Conservation (phyloP, 2,797 vertebrate species). For the Siniperca obscura region DNA sequence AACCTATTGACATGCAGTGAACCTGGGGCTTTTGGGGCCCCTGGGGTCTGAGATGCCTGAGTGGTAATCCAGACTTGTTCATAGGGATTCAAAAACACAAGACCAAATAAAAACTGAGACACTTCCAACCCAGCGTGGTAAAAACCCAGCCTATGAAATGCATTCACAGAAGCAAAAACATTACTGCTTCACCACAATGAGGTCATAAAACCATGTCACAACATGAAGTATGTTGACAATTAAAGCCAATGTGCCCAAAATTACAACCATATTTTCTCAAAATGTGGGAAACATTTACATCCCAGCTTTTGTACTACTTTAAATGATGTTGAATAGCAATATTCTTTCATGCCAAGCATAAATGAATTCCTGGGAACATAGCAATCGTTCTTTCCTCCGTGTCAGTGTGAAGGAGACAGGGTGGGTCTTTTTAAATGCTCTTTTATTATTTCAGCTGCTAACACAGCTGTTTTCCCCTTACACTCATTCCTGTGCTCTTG, state of each 20-base stretch:
- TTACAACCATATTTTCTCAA: slow-evolving; percentile 53
- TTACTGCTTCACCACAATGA: slow-evolving; percentile 27
- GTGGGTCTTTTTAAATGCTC: slow-evolving; percentile 65
- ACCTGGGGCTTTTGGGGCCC: neutral
- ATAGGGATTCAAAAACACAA: neutral
- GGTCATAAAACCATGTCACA: slow-evolving; percentile 52
- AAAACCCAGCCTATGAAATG: neutral
- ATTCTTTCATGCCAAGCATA: slow-evolving; percentile 55
- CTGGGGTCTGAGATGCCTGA: neutral
- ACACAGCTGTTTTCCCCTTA: slow-evolving; percentile 63
- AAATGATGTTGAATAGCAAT: slow-evolving; percentile 46
- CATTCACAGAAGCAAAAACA: slow-evolving; percentile 1
- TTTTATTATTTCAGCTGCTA: slow-evolving; percentile 72
- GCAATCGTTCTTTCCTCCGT: slow-evolving; percentile 50
- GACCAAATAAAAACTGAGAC: neutral
- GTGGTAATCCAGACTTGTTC: neutral
- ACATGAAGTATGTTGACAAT: slow-evolving; percentile 49
- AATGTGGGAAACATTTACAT: slow-evolving; percentile 51
- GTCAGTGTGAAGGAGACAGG: slow-evolving; percentile 47
- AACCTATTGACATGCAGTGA: neutral
- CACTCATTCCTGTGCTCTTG: slow-evolving; percentile 48
- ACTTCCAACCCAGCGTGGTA: neutral
- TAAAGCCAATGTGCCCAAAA: slow-evolving; percentile 55
- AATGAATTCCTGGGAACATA: slow-evolving; percentile 62
- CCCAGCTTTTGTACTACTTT: slow-evolving; percentile 44